These are phyloP conservation scores for Megalurothrips usitatus DNA, from an alignment of 2,888 invertebrate genomes.

Conservation along the genomic window DNA sequence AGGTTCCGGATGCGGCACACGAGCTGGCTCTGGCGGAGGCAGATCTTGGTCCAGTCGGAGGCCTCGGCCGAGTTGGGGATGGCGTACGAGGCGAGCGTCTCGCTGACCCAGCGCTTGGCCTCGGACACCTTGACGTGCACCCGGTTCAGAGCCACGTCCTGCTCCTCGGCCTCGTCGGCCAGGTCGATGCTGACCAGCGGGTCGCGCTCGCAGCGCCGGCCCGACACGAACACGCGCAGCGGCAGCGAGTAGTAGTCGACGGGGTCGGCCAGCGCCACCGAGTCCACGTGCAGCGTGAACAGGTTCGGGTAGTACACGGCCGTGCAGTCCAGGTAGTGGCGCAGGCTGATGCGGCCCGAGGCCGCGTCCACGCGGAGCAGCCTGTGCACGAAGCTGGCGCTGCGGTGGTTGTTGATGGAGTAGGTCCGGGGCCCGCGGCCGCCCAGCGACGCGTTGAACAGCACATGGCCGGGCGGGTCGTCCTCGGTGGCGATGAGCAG, in stretches of 20 bases:
- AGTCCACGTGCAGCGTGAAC: constrained; percentile 82
- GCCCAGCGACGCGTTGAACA: constrained; percentile 37
- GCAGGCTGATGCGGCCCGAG: constrained; percentile 68
- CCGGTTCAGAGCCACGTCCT: constrained; percentile 13
- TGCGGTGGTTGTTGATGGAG: constrained; percentile 72
- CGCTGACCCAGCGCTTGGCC: constrained; percentile 80
- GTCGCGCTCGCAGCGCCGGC: constrained; percentile 29
- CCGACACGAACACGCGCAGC: constrained; percentile 42
- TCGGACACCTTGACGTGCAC: constrained; percentile 65
- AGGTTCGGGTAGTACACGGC: constrained; percentile 78
- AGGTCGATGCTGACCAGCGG: constrained; percentile 16
- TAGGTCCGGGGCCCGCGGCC: constrained; percentile 54
- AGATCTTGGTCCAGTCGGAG: constrained; percentile 74
- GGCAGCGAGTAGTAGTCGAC: constrained; percentile 44
- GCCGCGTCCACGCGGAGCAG: constrained; percentile 70
- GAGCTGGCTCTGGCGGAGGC: constrained; percentile 72
- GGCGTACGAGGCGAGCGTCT: constrained; percentile 81
- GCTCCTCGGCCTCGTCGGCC: constrained; percentile 33
- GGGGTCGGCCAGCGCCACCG: constrained; percentile 59
- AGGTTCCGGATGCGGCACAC: constrained; percentile 60
- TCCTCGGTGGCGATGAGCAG: constrained; percentile 34
- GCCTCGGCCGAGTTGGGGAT: constrained; percentile 56
- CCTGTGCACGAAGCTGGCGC: constrained; percentile 76
- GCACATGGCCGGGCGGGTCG: constrained; percentile 36
- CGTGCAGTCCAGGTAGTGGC: constrained; percentile 68